A percentile compares a stretch with the other conserved stretches of the same genome.
Evolutionary conservation across 2,113 vertebrate genomes (phyloP).

Genomic region (Anser brachyrhynchus): DNA sequence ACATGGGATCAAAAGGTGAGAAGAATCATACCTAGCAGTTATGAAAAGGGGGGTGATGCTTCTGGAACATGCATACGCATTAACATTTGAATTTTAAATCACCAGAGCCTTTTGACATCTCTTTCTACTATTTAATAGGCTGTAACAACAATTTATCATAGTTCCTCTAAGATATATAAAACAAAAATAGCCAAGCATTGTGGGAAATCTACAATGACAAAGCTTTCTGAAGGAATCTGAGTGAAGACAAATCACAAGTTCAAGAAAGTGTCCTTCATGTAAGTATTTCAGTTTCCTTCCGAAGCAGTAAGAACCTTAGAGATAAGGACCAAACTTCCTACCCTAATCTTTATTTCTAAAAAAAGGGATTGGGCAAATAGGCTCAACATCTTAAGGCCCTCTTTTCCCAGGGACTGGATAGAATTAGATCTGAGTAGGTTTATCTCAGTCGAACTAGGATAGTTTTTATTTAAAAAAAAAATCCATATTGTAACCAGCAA

Average conservation of each 20-base stretch:
- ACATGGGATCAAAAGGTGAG: neutral
- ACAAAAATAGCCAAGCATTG: slow-evolving; percentile 47
- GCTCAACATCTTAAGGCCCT: slow-evolving; percentile 66
- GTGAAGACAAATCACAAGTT: slow-evolving; percentile 62
- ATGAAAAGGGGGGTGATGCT: neutral
- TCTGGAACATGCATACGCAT: neutral
- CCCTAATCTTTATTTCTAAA: slow-evolving; percentile 71
- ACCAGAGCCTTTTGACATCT: slow-evolving; percentile 10
- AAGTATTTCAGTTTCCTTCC: slow-evolving; percentile 68
- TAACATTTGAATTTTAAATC: slow-evolving; percentile 35
- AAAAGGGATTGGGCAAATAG: slow-evolving; percentile 67
- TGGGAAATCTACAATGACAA: slow-evolving; percentile 34
- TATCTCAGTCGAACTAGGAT: slow-evolving; percentile 69
- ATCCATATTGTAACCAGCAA: slow-evolving; percentile 63
- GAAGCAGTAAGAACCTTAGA: slow-evolving; percentile 62
- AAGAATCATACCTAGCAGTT: slow-evolving; percentile 7
- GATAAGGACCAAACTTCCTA: slow-evolving; percentile 67
- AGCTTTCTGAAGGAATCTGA: slow-evolving; percentile 53
- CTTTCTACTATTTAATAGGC: slow-evolving; percentile 26
- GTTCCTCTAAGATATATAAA: slow-evolving; percentile 41
- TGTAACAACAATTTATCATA: slow-evolving; percentile 54
- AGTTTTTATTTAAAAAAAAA: slow-evolving; percentile 28
- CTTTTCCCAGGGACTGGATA: slow-evolving; percentile 62
- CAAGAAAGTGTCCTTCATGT: slow-evolving; percentile 64
- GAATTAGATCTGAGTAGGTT: slow-evolving; percentile 69